phyloP scores from a whole-genome alignment of 2,797 vertebrate genomes.

The Gastrophryne carolinensis region DNA sequence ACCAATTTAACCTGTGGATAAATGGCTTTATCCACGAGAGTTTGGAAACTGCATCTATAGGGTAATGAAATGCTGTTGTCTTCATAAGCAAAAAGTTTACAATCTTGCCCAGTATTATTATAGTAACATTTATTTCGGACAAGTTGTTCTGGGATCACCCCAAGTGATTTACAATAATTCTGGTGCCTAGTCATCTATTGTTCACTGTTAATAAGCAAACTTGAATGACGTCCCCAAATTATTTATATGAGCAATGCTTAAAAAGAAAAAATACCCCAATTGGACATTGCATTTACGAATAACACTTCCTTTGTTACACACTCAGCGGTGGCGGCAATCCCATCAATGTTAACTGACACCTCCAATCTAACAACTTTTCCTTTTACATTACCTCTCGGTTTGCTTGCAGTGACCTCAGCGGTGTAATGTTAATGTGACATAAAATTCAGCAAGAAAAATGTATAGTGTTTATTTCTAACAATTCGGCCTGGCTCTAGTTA shows the following conservation, averaged over 20 bases:
- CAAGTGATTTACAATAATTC: background rate
- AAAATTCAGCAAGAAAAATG: conserved; percentile 46
- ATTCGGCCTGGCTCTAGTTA: conserved; percentile 17
- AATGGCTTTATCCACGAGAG: background rate
- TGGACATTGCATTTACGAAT: background rate
- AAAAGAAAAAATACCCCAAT: background rate
- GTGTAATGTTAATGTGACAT: conserved; percentile 48
- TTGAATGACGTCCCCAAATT: background rate
- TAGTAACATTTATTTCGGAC: background rate
- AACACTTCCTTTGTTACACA: background rate
- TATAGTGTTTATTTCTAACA: conserved; percentile 42
- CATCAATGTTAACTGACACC: conserved; percentile 9
- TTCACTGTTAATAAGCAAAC: background rate
- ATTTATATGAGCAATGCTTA: background rate
- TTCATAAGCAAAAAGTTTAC: background rate
- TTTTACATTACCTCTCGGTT: conserved; percentile 21
- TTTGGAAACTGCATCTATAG: background rate
- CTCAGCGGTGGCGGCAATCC: conserved; percentile 3
- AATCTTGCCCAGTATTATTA: background rate
- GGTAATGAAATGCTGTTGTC: background rate
- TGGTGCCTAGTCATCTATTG: background rate
- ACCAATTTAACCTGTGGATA: too few relatives aligned
- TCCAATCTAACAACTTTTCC: conserved; percentile 13
- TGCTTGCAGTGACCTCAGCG: conserved; percentile 25
- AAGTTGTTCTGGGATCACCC: background rate